phyloP scores from a whole-genome alignment of 2,797 vertebrate species.

The Aythya fuligula region DNA sequence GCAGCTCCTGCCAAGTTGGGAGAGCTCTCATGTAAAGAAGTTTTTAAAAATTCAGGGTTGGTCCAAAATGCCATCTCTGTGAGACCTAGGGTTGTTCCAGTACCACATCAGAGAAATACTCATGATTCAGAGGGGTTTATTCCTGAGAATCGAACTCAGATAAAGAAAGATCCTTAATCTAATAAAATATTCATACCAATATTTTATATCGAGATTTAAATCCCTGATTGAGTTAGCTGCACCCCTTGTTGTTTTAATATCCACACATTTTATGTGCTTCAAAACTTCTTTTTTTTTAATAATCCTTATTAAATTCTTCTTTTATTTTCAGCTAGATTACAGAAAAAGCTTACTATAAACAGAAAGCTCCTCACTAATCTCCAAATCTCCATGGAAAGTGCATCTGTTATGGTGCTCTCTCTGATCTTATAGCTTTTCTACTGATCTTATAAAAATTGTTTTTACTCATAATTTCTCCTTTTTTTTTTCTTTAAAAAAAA shows the following conservation, averaged over 20 bases:
- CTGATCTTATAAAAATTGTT: constrained; percentile 26
- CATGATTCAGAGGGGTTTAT: neutral
- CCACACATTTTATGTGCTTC: neutral
- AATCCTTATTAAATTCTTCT: constrained; percentile 12
- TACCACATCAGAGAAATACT: rapidly evolving
- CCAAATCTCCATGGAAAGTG: constrained; percentile 29
- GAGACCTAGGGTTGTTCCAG: neutral
- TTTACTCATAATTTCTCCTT: neutral
- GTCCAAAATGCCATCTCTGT: neutral
- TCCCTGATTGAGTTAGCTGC: neutral
- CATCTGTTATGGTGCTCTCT: constrained; percentile 1
- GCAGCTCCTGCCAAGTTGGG: neutral
- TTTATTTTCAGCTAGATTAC: constrained; percentile 1
- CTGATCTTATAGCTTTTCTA: constrained; percentile 23
- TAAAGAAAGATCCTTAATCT: neutral
- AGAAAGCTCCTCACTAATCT: constrained; percentile 41
- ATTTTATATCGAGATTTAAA: neutral
- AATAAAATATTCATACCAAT: neutral
- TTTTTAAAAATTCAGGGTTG: neutral
- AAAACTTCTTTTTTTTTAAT: neutral
- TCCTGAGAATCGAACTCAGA: neutral
- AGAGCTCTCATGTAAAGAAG: neutral
- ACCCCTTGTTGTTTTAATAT: neutral
- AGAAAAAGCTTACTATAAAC: constrained; percentile 27
- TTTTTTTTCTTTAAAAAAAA: neutral